Percentiles rank a stretch among this genome's conserved stretches.
These are phyloP conservation scores for Corbicula japonica DNA, from an alignment of 2,888 invertebrate species.

Conservation along the genomic window DNA sequence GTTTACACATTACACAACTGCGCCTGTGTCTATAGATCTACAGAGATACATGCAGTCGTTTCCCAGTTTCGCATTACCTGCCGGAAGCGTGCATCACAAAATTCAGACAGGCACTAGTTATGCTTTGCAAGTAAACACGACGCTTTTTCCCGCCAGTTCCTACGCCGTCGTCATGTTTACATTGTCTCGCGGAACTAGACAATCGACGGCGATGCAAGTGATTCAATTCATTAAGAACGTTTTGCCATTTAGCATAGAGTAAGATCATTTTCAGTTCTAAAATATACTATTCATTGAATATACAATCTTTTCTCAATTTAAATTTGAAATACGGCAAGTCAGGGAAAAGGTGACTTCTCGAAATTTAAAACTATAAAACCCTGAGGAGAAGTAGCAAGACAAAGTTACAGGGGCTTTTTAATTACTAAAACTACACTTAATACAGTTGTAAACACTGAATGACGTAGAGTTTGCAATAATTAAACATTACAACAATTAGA, in stretches of 20 bases:
- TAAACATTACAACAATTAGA: too few species aligned
- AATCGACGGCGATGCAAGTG: conserved; percentile 49
- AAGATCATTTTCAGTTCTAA: too few species aligned
- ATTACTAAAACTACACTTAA: too few species aligned
- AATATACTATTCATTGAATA: too few species aligned
- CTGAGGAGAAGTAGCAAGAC: too few species aligned
- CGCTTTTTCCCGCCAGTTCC: conserved; percentile 24
- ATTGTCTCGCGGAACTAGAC: conserved; percentile 26
- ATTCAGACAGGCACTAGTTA: conserved; percentile 38
- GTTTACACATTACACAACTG: conserved; percentile 15
- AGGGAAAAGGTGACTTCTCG: too few species aligned
- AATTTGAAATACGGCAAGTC: too few species aligned
- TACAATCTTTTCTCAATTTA: too few species aligned
- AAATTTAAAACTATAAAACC: too few species aligned
- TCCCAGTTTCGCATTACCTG: conserved; percentile 17
- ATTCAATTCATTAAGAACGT: conserved; percentile 23
- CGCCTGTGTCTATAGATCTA: background rate
- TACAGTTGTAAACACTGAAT: too few species aligned
- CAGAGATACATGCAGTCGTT: conserved; percentile 5
- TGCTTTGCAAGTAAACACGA: conserved; percentile 35
- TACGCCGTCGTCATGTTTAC: conserved; percentile 42
- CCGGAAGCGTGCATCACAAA: background rate
- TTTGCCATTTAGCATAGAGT: conserved; percentile 43
- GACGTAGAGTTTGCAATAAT: too few species aligned
- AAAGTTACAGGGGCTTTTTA: too few species aligned